Percentiles rank a stretch among this genome's conserved stretches.
Conservation (phyloP, 2,797 vertebrate genomes). For the Catharus ustulatus region DNA sequence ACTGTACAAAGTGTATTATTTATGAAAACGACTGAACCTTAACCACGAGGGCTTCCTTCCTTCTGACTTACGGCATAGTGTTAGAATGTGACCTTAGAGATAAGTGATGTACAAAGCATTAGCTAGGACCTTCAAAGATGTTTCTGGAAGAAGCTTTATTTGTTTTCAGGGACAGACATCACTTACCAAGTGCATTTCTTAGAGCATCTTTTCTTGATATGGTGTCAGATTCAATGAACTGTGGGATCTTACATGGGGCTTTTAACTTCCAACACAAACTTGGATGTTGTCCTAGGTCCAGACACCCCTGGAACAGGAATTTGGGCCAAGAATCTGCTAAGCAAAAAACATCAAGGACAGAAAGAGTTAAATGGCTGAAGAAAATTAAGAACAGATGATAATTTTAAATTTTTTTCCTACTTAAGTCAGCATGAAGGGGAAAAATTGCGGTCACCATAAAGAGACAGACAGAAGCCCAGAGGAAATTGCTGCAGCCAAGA, state of each 20-base stretch:
- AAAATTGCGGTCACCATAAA: not conserved
- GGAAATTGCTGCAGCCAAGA: not conserved
- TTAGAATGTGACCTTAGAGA: not conserved
- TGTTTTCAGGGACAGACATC: not conserved
- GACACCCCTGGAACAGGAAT: not conserved
- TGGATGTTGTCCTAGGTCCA: not conserved
- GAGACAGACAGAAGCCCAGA: not conserved
- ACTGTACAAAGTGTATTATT: not conserved
- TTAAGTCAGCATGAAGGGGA: not conserved
- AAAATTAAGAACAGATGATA: not conserved
- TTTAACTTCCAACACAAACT: not conserved
- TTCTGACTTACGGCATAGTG: not conserved
- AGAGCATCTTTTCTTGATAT: not conserved
- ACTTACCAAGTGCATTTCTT: not conserved
- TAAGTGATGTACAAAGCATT: not conserved
- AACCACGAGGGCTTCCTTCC: not conserved
- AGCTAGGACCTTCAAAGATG: not conserved
- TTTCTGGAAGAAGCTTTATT: not conserved
- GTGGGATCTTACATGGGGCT: rapidly evolving
- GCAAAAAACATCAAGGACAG: not conserved
- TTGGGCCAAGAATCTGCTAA: not conserved
- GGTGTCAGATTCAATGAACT: not conserved
- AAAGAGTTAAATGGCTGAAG: not conserved
- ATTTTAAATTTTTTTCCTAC: not conserved
- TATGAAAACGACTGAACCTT: not conserved